Base-by-base conservation (phyloP, 2,797 vertebrate species). In the Catharus ustulatus region DNA sequence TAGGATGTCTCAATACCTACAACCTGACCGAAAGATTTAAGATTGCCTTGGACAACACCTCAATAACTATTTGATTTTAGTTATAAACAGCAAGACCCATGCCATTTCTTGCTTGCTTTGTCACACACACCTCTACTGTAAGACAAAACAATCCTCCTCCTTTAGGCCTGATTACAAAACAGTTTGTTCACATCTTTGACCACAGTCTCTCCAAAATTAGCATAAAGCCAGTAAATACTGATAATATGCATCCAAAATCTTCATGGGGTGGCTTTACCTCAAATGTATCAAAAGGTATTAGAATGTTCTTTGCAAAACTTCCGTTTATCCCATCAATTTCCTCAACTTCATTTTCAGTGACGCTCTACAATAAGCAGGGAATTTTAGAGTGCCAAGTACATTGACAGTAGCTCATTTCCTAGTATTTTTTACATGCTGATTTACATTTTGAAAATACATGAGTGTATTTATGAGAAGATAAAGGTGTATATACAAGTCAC, bases 321-420 rank as follows among this genome's bases (percentile, higher is more conserved):
- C 2, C 12, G 12, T 68, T 78, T 68, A 75, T 24, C 17, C 46
- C 54, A 51, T 26, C 38, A 17, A 0, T 64, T 68, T 92, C 84
- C 52, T 66, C 62, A 84, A 26, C 15, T 52, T 26, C 43, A 49
- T 38, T 94, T 57, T 69, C 52, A 80, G 4, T 20, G 16, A n/a
- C 30, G 15, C 36, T 32, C 9, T 21, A 69, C 9, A 58, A 57
- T 0, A 12, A 69, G 34, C 18, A 69, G n/a, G 38, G 46, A 64
- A 79, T 79, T 87, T 77, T 24, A 66, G 42, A 73, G 15, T 0
- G 0, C 22, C 15, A 5, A 0, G 0, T 24, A 45, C 12, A 30
- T 1, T 29, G 30, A 22, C 19, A 62, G 27, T 21, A 73, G 22
- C 30, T 68, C 29, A 27, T 32, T 59, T 67, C 55, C 59, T 62